These are phyloP conservation scores for Torymus texanus DNA, from an alignment of 2,888 invertebrate genomes.

Conservation along the genomic window DNA sequence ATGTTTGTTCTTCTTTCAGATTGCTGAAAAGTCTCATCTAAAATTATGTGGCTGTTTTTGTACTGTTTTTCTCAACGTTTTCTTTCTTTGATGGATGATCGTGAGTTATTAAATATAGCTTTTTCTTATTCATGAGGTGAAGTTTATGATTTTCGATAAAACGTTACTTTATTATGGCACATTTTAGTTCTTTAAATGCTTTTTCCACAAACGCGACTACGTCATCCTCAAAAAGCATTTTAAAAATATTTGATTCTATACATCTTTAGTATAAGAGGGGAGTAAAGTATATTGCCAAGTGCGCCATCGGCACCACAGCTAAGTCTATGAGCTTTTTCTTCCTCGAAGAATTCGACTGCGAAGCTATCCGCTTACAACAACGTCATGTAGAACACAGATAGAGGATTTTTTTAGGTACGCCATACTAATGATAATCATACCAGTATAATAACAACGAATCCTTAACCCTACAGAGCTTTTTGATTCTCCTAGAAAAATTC, in stretches of 20 bases:
- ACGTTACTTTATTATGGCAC: no score
- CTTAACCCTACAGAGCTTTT: conserved; percentile 22
- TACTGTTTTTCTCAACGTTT: conserved; percentile 23
- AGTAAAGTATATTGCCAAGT: conserved; percentile 8
- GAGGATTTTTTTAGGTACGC: conserved; percentile 23
- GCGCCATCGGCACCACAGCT: not conserved
- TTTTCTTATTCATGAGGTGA: not conserved
- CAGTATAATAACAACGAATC: conserved; percentile 28
- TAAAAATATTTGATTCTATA: conserved; percentile 7
- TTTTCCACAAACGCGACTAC: no score
- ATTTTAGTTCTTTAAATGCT: no score
- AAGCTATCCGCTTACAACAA: conserved; percentile 13
- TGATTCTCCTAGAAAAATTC: conserved; percentile 21
- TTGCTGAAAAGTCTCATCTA: conserved; percentile 24
- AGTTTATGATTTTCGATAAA: not conserved
- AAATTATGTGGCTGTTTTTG: conserved; percentile 34
- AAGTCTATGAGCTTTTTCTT: not conserved
- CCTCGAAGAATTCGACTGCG: conserved; percentile 34
- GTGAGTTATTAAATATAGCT: not conserved
- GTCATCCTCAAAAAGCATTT: no score
- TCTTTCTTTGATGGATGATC: not conserved
- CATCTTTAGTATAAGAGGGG: not conserved
- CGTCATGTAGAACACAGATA: conserved; percentile 26
- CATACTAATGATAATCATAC: conserved; percentile 30
- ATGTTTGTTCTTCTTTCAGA: not conserved